Evolutionary conservation across 1,140 invertebrate species (phyloP).

Genomic region (Nomia melanderi): DNA sequence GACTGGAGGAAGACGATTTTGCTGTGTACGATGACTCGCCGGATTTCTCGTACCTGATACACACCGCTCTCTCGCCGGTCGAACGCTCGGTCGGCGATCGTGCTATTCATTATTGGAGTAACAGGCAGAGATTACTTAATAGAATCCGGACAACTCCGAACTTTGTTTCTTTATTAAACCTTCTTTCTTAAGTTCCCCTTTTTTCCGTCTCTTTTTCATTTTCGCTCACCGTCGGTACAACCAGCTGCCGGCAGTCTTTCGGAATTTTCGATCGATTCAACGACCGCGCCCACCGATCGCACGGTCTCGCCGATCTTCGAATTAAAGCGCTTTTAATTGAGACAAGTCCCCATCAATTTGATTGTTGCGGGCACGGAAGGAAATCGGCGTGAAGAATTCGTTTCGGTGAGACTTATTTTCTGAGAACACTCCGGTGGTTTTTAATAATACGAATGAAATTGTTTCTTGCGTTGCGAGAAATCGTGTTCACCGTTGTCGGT

Average conservation of each 20-base stretch:
- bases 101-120: constrained; percentile 61
- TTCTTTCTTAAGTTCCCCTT: neutral
- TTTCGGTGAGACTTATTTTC: too few species aligned
- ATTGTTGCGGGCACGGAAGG: neutral
- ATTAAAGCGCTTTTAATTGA: constrained; percentile 4
- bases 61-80: constrained; percentile 20
- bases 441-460: too few species aligned
- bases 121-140: constrained; percentile 55
- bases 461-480: too few species aligned
- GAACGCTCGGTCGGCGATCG: constrained; percentile 48
- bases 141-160: constrained; percentile 52
- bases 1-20: constrained; percentile 33
- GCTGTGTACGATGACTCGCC: constrained; percentile 64
- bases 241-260: too few species aligned
- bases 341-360: neutral
- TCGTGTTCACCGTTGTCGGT: neutral
- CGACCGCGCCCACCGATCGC: neutral
- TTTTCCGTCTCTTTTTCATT: too few species aligned
- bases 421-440: too few species aligned
- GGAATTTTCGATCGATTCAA: neutral
- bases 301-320: neutral
- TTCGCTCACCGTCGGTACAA: too few species aligned
- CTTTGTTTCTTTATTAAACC: constrained; percentile 47
- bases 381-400: too few species aligned
- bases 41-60: constrained; percentile 59